These are phyloP conservation scores for Lochmaea crataegi DNA, from an alignment of 2,888 invertebrate species.

Conservation along the genomic window DNA sequence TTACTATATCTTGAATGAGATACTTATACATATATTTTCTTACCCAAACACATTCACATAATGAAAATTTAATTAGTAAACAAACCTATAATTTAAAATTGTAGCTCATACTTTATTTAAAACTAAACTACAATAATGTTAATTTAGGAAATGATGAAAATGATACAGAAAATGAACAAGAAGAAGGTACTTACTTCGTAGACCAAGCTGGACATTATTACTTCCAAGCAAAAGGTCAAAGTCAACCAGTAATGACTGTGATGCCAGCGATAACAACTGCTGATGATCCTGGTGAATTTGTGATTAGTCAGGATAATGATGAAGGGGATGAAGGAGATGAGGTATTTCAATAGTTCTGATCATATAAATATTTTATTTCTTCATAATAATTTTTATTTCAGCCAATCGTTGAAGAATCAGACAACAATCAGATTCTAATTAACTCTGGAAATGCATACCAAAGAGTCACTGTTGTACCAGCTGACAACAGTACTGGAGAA, in stretches of 20 bases:
- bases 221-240: slow-evolving; percentile 77
- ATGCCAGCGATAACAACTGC: slow-evolving; percentile 65
- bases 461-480: slow-evolving; percentile 86
- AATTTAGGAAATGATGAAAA: slow-evolving; percentile 17
- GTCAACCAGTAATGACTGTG: slow-evolving; percentile 74
- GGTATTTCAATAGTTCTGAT: slow-evolving; percentile 45
- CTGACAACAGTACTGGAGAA: slow-evolving; percentile 80
- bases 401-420: slow-evolving; percentile 44
- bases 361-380: too few relatives aligned
- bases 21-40: too few relatives aligned
- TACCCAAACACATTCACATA: too few relatives aligned
- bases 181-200: slow-evolving; percentile 81
- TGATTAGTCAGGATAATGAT: slow-evolving; percentile 67
- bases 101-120: too few relatives aligned
- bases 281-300: slow-evolving; percentile 66
- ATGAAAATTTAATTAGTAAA: too few relatives aligned
- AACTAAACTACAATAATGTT: not conserved
- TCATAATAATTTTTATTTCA: slow-evolving; percentile 26
- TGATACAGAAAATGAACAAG: slow-evolving; percentile 66
- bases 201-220: slow-evolving; percentile 87
- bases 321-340: slow-evolving; percentile 57
- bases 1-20: too few relatives aligned
- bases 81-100: too few relatives aligned
- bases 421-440: slow-evolving; percentile 66
- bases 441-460: slow-evolving; percentile 77